Percentiles rank a stretch among this genome's conserved stretches.
phyloP scores from a whole-genome alignment of 2,797 vertebrate species.

The Pseudopleuronectes americanus region DNA sequence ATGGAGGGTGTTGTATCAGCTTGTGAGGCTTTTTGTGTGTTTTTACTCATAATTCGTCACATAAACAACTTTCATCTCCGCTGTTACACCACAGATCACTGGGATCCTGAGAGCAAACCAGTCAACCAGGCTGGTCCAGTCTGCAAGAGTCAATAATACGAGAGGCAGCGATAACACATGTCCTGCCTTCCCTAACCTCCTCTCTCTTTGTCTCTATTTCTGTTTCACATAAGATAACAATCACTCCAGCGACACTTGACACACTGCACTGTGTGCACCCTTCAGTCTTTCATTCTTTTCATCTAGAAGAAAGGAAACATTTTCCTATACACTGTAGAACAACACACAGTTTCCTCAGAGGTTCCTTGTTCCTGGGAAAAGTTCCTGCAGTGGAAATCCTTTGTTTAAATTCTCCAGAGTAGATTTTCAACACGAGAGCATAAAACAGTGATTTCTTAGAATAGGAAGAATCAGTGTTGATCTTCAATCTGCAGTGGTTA shows the following conservation, averaged over 20 bases:
- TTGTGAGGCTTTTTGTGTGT: too few species aligned
- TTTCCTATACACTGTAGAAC: too few species aligned
- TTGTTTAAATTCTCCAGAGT: too few species aligned
- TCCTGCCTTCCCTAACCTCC: not conserved
- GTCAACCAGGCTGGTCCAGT: conserved; percentile 18
- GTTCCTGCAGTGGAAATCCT: too few species aligned
- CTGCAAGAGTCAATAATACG: conserved; percentile 1
- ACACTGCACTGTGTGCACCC: not conserved
- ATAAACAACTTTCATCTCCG: not conserved
- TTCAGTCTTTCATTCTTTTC: not conserved
- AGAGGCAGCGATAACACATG: not conserved
- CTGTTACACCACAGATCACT: not conserved
- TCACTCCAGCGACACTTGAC: conserved; percentile 6
- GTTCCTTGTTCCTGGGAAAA: too few species aligned
- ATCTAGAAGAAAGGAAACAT: not conserved
- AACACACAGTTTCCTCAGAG: too few species aligned
- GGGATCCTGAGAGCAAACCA: not conserved
- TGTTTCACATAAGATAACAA: not conserved
- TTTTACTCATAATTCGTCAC: too few species aligned
- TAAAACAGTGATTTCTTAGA: not conserved
- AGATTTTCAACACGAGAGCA: too few species aligned
- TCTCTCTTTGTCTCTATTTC: not conserved
- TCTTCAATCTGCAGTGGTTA: not conserved
- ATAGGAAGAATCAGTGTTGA: not conserved
- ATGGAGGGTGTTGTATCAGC: too few species aligned